These are phyloP conservation scores for Lasioglossum oenotherae DNA, from an alignment of 2,888 invertebrate genomes.

Conservation along the genomic window DNA sequence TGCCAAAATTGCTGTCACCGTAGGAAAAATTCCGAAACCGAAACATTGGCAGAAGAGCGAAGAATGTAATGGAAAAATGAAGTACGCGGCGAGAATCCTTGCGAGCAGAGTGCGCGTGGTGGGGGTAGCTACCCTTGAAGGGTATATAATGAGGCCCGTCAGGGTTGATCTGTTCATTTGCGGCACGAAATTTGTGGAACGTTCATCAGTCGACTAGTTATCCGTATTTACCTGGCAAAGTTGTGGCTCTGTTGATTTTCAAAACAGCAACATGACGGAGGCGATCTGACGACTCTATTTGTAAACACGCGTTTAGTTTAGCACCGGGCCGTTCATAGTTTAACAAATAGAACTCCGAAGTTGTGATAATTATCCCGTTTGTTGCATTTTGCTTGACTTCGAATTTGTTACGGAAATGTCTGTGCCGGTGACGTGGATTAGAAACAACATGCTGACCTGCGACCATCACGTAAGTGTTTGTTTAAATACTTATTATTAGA, in stretches of 20 bases:
- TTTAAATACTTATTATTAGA: background rate
- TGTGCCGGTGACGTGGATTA: slow-evolving; percentile 63
- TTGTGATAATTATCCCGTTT: no score
- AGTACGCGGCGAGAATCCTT: background rate
- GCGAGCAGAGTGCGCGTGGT: background rate
- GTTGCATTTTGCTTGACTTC: background rate
- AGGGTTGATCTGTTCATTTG: slow-evolving; percentile 6
- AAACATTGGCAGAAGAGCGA: background rate
- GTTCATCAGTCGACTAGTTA: background rate
- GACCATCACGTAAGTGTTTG: slow-evolving; percentile 56
- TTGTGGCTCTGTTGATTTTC: background rate
- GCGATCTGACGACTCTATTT: slow-evolving; percentile 3
- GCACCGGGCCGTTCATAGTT: background rate
- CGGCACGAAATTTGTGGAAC: background rate
- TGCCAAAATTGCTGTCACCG: background rate
- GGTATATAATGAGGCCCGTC: slow-evolving; percentile 22
- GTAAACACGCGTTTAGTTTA: slow-evolving; percentile 2
- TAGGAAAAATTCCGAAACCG: background rate
- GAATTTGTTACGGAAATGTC: slow-evolving; percentile 25
- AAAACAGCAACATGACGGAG: background rate
- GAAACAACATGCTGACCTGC: slow-evolving; percentile 61
- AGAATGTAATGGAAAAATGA: background rate
- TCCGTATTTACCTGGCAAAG: background rate
- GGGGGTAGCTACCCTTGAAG: slow-evolving; percentile 1
- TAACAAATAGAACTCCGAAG: background rate